These are phyloP conservation scores for Heteromyza rotundicornis DNA, from an alignment of 2,888 invertebrate genomes.

Conservation along the genomic window DNA sequence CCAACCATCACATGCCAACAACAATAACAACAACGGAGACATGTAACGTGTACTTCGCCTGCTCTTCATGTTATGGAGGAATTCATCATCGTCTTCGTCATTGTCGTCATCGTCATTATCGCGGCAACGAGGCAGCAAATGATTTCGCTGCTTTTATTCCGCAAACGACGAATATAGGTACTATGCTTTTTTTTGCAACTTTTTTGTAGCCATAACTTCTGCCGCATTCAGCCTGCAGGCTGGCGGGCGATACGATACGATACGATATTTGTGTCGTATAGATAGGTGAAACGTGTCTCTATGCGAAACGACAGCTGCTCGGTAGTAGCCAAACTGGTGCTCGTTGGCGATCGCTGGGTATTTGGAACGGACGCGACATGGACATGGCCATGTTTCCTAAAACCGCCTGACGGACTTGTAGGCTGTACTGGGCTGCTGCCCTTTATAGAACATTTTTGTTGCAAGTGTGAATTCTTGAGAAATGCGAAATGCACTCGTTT, in stretches of 20 bases:
- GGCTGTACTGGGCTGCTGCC: not conserved
- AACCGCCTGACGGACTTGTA: not conserved
- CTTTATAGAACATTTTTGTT: not conserved
- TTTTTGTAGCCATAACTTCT: not conserved
- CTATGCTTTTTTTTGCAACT: not conserved
- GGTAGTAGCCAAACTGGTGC: too few species aligned
- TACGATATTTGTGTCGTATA: not conserved
- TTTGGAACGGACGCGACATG: too few species aligned
- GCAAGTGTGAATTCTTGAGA: not conserved
- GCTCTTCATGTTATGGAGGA: not conserved
- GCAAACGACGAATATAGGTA: too few species aligned
- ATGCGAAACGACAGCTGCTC: not conserved
- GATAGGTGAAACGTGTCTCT: not conserved
- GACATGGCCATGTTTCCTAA: too few species aligned
- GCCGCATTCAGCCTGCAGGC: not conserved
- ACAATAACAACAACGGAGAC: too few species aligned
- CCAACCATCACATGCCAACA: too few species aligned
- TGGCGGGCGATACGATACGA: too few species aligned
- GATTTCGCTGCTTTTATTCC: not conserved
- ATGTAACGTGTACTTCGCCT: too few species aligned
- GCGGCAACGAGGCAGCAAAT: not conserved
- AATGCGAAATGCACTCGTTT: too few species aligned
- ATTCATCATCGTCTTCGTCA: slow-evolving; percentile 1
- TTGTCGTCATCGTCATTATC: not conserved
- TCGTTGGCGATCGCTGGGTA: too few species aligned